Evolutionary conservation across 2,113 vertebrate genomes (phyloP).

Genomic region (Corythornis vintsioides): DNA sequence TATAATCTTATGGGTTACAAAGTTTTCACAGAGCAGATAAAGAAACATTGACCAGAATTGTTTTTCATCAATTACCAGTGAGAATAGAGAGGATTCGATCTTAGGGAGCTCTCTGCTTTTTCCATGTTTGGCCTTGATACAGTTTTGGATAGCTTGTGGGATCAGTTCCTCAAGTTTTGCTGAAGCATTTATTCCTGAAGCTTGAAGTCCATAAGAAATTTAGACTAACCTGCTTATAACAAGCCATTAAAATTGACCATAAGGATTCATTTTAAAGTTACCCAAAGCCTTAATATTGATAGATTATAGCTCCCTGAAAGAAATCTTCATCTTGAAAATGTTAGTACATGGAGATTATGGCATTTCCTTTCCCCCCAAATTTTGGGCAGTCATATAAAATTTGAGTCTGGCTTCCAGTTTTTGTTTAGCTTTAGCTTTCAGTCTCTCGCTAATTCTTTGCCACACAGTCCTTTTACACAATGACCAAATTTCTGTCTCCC

Average conservation of each 20-base stretch:
- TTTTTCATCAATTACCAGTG: not conserved
- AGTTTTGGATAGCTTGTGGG: not conserved
- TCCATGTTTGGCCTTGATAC: not conserved
- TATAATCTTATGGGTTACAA: not conserved
- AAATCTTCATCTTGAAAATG: not conserved
- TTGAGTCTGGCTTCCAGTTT: not conserved
- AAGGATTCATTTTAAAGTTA: not conserved
- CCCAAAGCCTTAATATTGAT: not conserved
- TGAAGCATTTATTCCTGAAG: not conserved
- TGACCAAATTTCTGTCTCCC: not conserved
- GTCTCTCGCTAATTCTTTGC: not conserved
- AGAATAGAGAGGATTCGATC: not conserved
- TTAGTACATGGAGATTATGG: not conserved
- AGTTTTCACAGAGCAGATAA: not conserved
- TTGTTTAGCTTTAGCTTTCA: not conserved
- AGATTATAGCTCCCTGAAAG: not conserved
- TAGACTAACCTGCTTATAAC: not conserved
- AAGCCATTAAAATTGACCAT: not conserved
- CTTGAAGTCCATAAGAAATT: not conserved
- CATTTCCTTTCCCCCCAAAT: not conserved
- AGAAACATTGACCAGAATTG: not conserved
- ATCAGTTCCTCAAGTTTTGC: not conserved
- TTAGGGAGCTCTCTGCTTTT: not conserved
- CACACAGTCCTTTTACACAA: not conserved
- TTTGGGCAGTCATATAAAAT: not conserved